A percentile compares a stretch with the other conserved stretches of the same genome.
Evolutionary conservation across 2,113 vertebrate genomes (phyloP).

Genomic region (Equus przewalskii): DNA sequence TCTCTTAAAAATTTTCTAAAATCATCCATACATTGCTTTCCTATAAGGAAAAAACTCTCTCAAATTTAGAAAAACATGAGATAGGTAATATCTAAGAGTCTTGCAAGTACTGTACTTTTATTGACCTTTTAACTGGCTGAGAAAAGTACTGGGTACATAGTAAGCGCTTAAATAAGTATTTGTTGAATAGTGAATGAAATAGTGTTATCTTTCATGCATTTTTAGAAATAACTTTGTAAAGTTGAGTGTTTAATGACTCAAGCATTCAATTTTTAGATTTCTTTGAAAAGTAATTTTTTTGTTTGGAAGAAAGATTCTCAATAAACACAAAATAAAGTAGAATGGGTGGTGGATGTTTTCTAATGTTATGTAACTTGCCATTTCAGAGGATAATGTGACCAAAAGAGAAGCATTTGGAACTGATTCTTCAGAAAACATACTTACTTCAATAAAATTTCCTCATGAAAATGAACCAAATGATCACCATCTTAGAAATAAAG

Average conservation of each 20-base stretch:
- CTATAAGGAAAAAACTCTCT: not conserved
- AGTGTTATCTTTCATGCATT: not conserved
- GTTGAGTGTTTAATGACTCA: not conserved
- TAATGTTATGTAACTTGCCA: constrained; percentile 66
- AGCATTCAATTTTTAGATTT: not conserved
- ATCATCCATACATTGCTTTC: not conserved
- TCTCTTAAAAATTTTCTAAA: not conserved
- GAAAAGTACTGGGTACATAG: not conserved
- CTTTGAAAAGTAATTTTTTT: constrained; percentile 42
- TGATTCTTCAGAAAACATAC: constrained; percentile 40
- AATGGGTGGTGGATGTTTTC: not conserved
- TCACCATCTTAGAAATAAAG: constrained; percentile 56
- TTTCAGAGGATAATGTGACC: constrained; percentile 82
- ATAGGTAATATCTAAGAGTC: not conserved
- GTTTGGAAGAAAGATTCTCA: not conserved
- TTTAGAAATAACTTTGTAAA: constrained; percentile 43
- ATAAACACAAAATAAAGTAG: constrained; percentile 22
- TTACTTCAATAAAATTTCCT: constrained; percentile 58
- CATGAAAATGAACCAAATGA: constrained; percentile 55
- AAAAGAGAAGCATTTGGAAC: constrained; percentile 58
- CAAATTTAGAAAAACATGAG: not conserved
- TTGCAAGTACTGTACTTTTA: not conserved
- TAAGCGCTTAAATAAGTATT: constrained; percentile 16
- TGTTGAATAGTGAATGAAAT: constrained; percentile 21
- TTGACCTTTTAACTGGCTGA: not conserved